Conservation (phyloP, 1,140 invertebrate species). For the Reticulitermes speratus region DNA sequence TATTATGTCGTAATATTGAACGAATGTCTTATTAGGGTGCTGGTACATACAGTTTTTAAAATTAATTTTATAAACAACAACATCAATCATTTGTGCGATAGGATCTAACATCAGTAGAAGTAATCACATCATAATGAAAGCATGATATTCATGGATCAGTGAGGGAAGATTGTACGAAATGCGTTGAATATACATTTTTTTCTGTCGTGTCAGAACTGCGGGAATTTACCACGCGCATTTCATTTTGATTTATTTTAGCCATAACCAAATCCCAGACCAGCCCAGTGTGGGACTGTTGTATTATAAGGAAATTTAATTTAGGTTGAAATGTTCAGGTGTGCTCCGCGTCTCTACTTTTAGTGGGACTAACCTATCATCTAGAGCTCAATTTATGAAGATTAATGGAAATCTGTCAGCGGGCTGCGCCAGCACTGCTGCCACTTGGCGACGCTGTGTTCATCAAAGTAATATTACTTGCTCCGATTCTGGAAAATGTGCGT, state of each 20-base stretch:
- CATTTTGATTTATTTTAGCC: constrained; percentile 13
- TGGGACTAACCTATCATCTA: neutral
- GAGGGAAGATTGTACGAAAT: neutral
- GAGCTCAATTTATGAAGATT: constrained; percentile 9
- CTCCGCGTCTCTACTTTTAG: neutral
- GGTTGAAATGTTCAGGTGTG: constrained; percentile 14
- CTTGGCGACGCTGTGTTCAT: neutral
- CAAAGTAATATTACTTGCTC: constrained; percentile 8
- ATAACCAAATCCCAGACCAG: constrained; percentile 4
- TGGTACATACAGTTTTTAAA: neutral
- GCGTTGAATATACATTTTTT: neutral
- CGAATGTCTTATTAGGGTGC: neutral
- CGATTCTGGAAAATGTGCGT: neutral
- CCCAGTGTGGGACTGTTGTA: neutral
- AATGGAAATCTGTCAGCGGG: neutral
- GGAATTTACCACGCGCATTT: neutral
- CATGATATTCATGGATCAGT: neutral
- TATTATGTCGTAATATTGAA: neutral
- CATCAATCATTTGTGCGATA: neutral
- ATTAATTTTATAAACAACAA: neutral
- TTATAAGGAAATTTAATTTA: constrained; percentile 10
- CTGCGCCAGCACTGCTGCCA: neutral
- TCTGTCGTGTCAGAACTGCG: neutral
- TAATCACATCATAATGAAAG: neutral
- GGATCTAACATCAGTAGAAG: neutral